Evolutionary conservation across 2,888 invertebrate genomes (phyloP), one percentile per base, ranked within the genome.

Genomic region (Resseliella maxima): DNA sequence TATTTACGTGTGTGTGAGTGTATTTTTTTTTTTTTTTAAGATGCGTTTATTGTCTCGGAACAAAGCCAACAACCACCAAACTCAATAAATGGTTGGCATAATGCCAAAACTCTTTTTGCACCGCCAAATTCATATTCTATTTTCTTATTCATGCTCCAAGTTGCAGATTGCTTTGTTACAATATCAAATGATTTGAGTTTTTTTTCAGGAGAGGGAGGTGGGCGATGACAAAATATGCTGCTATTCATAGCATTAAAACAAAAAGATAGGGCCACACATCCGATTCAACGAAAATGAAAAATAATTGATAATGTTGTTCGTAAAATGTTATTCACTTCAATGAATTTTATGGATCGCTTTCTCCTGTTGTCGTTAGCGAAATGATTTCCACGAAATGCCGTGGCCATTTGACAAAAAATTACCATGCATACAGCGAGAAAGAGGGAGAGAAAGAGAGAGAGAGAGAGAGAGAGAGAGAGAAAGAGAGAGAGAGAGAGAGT

Each of bases 301-400:
- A 81, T 81, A 81, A 81, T 81, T 81, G 83, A 83, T 83, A 83
- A 83, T 83, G 83, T 83, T 83, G 38, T 83, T 83, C 83, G 83
- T 83, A 83, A 38, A 83, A n/a, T 83, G 6, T 83, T 83, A 83
- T 83, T 38, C 83, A 83, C 83, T 83, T 83, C 83, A 83, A 36
- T 83, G 83, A 83, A 83, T 83, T 83, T 83, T 38, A 83, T 83
- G 83, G 18, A 83, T 83, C 24, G 83, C 41, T 83, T 15, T n/a
- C 59, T 59, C 6, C 38, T 83, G 83, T 38, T n/a, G 31, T 38
- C 83, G 83, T 83, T 83, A 83, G 8, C 83, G 83, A 83, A 83
- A 83, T 38, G 83, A 83, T 83, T 83, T 83, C 41, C 83, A 38
- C 83, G 83, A 38, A 83, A 21, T n/a, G 5, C 18, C 83, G 83